phyloP scores from a whole-genome alignment of 2,888 invertebrate species.

The Oscheius sp. region DNA sequence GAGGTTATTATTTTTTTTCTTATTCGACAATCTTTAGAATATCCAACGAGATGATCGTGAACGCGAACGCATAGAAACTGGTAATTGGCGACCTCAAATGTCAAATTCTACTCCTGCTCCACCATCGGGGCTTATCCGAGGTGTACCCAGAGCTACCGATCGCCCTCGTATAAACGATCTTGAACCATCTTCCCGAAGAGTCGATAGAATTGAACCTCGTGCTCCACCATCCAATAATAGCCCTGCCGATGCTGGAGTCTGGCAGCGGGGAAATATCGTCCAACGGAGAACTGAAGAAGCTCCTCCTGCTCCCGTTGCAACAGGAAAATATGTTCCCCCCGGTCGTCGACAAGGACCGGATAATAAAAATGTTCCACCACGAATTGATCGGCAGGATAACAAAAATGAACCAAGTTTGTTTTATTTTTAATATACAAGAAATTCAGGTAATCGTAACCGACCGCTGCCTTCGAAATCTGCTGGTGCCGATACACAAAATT shows the following conservation, averaged over 20 bases:
- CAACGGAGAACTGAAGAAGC: slow-evolving; percentile 8
- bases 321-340: neutral
- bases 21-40: slow-evolving; percentile 7
- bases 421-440: slow-evolving; percentile 1
- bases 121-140: neutral
- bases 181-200: neutral
- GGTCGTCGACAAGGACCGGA: neutral
- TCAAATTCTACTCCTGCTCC: slow-evolving; percentile 13
- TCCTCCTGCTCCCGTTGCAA: neutral
- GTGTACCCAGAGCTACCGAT: neutral
- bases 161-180: neutral
- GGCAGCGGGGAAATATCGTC: slow-evolving; percentile 9
- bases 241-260: neutral
- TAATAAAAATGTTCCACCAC: slow-evolving; percentile 29
- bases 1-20: neutral
- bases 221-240: neutral
- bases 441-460: neutral
- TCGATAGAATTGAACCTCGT: neutral
- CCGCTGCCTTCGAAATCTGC: slow-evolving; percentile 1
- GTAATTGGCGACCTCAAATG: slow-evolving; percentile 27
- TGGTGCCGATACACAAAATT: slow-evolving; percentile 37
- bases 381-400: too few relatives aligned
- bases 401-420: slow-evolving; percentile 23
- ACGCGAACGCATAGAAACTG: too few relatives aligned
- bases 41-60: slow-evolving; percentile 20